A percentile compares a stretch with the other conserved stretches of the same genome.
Evolutionary conservation across 2,888 invertebrate species (phyloP).

Genomic region (Thumatha senex): DNA sequence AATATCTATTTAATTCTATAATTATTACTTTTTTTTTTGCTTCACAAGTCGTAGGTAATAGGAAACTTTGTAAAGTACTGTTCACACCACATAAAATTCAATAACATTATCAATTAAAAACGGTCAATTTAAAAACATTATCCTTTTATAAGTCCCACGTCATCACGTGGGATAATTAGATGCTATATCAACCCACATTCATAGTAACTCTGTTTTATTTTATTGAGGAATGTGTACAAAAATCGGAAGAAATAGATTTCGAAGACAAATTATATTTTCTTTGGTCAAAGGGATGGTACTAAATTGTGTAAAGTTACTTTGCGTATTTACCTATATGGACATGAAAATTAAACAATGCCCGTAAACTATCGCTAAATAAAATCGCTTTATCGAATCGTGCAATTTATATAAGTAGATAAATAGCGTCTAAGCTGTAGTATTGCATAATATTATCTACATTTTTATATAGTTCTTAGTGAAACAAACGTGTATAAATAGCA

Average conservation of each 20-base stretch:
- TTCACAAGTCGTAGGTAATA: no score
- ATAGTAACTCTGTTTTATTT: conserved; percentile 1
- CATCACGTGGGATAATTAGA: conserved; percentile 42
- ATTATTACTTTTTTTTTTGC: no score
- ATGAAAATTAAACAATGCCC: conserved; percentile 32
- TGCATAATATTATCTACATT: conserved; percentile 60
- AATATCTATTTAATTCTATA: no score
- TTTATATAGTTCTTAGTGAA: conserved; percentile 40
- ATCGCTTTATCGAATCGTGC: conserved; percentile 81
- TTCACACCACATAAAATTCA: no score
- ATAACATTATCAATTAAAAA: conserved; percentile 45
- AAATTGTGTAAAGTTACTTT: no score
- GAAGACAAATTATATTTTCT: no score
- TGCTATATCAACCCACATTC: no score
- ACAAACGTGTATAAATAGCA: conserved; percentile 58
- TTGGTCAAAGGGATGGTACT: no score
- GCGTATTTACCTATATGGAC: neutral
- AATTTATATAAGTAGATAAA: conserved; percentile 75
- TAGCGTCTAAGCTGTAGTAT: conserved; percentile 65
- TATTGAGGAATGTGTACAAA: no score
- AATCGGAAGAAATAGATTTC: no score
- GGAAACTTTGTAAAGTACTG: no score
- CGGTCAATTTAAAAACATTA: conserved; percentile 28
- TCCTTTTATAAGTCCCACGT: conserved; percentile 46
- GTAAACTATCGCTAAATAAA: conserved; percentile 37